Percentiles rank a stretch among this genome's conserved stretches.
phyloP scores from a whole-genome alignment of 2,113 vertebrate genomes.

The Toxotes jaculatrix region DNA sequence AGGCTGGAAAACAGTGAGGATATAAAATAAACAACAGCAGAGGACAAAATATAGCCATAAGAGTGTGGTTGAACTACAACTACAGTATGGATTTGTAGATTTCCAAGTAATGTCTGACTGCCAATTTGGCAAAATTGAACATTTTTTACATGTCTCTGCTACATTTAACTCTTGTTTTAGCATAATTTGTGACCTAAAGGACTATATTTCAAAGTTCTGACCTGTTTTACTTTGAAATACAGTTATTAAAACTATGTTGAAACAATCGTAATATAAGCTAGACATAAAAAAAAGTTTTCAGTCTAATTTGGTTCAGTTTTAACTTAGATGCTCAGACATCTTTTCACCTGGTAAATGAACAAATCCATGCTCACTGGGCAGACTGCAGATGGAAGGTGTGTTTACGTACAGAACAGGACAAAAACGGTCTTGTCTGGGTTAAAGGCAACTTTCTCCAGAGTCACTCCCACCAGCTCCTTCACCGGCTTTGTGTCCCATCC shows the following conservation, averaged over 20 bases:
- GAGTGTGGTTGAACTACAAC: too few relatives aligned
- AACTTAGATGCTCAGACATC: too few relatives aligned
- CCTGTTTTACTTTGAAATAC: neutral
- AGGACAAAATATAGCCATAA: too few relatives aligned
- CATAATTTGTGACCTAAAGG: neutral
- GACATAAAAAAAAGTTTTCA: too few relatives aligned
- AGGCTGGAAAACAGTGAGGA: too few relatives aligned
- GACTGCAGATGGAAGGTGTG: neutral
- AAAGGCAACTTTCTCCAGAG: slow-evolving; percentile 89
- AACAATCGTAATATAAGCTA: neutral
- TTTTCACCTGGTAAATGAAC: neutral
- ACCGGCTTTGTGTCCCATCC: slow-evolving; percentile 90
- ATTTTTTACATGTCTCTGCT: too few relatives aligned
- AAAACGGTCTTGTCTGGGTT: slow-evolving; percentile 89
- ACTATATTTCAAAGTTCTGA: neutral
- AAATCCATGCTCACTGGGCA: neutral
- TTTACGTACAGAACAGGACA: slow-evolving; percentile 92
- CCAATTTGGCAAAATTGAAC: too few relatives aligned
- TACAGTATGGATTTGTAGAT: too few relatives aligned
- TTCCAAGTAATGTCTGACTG: too few relatives aligned
- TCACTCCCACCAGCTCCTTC: slow-evolving; percentile 92
- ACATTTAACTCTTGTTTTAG: neutral
- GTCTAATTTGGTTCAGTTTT: too few relatives aligned
- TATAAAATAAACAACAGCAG: too few relatives aligned
- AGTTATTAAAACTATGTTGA: neutral